phyloP scores from a whole-genome alignment of 1,140 invertebrate species.

The Monochamus saltuarius region DNA sequence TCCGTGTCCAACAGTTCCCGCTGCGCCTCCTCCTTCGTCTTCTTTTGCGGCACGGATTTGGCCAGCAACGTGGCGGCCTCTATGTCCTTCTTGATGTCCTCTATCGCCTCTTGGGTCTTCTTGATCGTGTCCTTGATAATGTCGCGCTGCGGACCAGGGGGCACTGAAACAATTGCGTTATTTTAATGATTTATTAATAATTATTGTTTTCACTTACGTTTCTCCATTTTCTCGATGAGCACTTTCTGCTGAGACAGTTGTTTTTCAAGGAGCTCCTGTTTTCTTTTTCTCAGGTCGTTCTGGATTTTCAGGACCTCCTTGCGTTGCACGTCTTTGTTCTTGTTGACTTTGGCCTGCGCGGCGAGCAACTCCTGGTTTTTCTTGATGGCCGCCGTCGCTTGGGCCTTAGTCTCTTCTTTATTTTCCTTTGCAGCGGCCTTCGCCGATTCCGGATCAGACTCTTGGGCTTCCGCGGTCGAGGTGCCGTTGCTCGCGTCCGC shows the following conservation, averaged over 20 bases:
- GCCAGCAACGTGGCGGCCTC: slow-evolving; percentile 38
- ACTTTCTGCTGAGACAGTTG: slow-evolving; percentile 76
- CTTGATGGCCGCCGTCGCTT: slow-evolving; percentile 61
- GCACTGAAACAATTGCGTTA: slow-evolving; percentile 42
- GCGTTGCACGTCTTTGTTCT: slow-evolving; percentile 66
- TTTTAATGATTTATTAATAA: no score
- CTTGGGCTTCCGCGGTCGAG: slow-evolving; percentile 49
- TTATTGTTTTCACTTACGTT: slow-evolving; percentile 53
- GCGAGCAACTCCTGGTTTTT: slow-evolving; percentile 65
- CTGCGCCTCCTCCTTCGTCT: slow-evolving; percentile 54
- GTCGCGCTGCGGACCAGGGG: slow-evolving; percentile 64
- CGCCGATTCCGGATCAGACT: slow-evolving; percentile 44
- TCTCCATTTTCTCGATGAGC: slow-evolving; percentile 73
- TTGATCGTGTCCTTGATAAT: slow-evolving; percentile 73
- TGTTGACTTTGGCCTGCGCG: slow-evolving; percentile 61
- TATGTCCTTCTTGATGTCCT: slow-evolving; percentile 70
- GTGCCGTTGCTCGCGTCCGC: slow-evolving; percentile 53
- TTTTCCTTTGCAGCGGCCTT: slow-evolving; percentile 28
- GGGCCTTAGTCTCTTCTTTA: slow-evolving; percentile 48
- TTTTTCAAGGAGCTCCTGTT: slow-evolving; percentile 76
- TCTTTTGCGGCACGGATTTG: slow-evolving; percentile 38
- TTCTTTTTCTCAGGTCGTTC: slow-evolving; percentile 72
- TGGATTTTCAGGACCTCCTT: slow-evolving; percentile 71
- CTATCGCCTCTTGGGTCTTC: slow-evolving; percentile 72
- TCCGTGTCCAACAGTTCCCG: slow-evolving; percentile 87